Conservation (phyloP, 2,113 vertebrate species). For the Notothenia rossii region DNA sequence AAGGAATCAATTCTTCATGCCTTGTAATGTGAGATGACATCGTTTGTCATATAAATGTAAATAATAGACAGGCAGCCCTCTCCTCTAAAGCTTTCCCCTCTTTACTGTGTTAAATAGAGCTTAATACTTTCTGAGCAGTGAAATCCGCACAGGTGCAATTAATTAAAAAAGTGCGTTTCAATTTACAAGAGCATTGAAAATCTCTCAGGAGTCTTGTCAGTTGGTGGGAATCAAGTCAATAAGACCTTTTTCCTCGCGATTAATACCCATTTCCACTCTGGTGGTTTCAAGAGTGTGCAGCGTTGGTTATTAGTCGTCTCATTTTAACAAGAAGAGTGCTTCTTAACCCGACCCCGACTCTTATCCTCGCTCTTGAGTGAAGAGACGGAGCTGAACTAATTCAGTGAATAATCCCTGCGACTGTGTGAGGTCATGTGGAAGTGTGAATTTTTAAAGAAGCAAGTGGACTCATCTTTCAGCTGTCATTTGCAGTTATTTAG, state of each 20-base stretch:
- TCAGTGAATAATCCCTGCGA: slow-evolving; percentile 1
- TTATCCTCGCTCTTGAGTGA: slow-evolving; percentile 41
- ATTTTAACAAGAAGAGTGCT: slow-evolving; percentile 44
- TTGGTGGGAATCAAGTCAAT: slow-evolving; percentile 28
- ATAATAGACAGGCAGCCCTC: neutral
- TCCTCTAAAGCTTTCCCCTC: neutral
- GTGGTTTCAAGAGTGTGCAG: slow-evolving; percentile 26
- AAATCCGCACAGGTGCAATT: slow-evolving; percentile 38
- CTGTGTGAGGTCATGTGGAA: slow-evolving; percentile 8
- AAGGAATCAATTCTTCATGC: neutral
- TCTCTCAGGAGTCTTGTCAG: slow-evolving; percentile 20
- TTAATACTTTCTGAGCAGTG: slow-evolving; percentile 21
- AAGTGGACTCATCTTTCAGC: neutral
- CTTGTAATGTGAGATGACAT: slow-evolving; percentile 28
- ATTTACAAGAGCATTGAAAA: slow-evolving; percentile 44
- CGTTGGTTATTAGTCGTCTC: slow-evolving; percentile 19
- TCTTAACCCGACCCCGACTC: slow-evolving; percentile 15
- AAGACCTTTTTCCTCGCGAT: slow-evolving; percentile 18
- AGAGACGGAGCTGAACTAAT: slow-evolving; percentile 42
- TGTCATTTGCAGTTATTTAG: neutral
- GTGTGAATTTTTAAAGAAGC: slow-evolving; percentile 20
- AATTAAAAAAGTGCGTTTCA: slow-evolving; percentile 45
- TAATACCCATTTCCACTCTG: slow-evolving; percentile 1
- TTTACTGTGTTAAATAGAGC: slow-evolving; percentile 5
- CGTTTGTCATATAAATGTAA: slow-evolving; percentile 28